A percentile compares a stretch with the other conserved stretches of the same genome.
Conservation (phyloP, 2,888 invertebrate species). For the Dione vanillae region DNA sequence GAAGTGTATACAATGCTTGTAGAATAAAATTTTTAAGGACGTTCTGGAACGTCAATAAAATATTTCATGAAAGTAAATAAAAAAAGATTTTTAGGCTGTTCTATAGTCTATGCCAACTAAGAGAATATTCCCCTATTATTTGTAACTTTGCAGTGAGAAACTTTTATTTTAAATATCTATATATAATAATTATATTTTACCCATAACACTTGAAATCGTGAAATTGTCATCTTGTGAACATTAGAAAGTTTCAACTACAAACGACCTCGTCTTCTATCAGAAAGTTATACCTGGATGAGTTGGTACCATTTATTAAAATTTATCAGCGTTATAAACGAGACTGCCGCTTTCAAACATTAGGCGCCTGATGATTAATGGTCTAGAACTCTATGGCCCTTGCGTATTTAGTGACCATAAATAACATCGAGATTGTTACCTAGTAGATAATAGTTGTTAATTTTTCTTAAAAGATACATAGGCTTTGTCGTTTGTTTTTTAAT, state of each 20-base stretch:
- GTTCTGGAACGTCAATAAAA: no score
- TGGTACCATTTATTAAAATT: conserved; percentile 25
- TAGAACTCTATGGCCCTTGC: conserved; percentile 9
- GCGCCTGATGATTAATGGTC: conserved; percentile 35
- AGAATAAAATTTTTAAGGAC: no score
- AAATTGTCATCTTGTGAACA: neutral
- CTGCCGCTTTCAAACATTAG: conserved; percentile 33
- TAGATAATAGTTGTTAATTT: neutral
- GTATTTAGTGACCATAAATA: conserved; percentile 11
- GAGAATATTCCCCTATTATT: neutral
- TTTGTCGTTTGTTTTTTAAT: neutral
- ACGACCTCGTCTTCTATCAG: neutral
- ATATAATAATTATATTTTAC: neutral
- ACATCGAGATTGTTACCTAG: neutral
- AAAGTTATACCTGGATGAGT: neutral
- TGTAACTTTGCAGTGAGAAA: neutral
- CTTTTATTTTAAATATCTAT: neutral
- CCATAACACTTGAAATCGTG: neutral
- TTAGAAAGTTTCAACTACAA: conserved; percentile 9
- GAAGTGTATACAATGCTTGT: no score
- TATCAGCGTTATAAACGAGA: conserved; percentile 35
- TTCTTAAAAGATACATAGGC: neutral
- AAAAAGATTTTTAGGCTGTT: no score
- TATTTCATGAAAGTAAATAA: no score
- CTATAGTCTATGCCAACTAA: neutral